Conservation (phyloP, 2,888 invertebrate species). For the Cotesia congregata region DNA sequence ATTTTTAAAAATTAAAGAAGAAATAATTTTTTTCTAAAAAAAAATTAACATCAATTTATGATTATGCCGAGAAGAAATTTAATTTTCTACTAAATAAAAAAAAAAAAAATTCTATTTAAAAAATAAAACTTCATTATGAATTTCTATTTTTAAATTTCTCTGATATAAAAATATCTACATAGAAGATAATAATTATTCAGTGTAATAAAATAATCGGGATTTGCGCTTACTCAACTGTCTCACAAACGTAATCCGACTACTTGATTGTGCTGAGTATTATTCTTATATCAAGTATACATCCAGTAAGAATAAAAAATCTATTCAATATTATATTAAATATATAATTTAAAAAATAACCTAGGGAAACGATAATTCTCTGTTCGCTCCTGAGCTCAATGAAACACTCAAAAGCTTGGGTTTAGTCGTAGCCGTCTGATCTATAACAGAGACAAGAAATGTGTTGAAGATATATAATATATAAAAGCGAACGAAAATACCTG, state of each 20-base stretch:
- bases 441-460: conserved; percentile 9
- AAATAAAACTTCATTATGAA: background rate
- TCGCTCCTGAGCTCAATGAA: background rate
- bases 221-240: background rate
- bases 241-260: conserved; percentile 26
- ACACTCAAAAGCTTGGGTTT: background rate
- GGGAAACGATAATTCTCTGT: background rate
- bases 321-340: background rate
- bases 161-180: background rate
- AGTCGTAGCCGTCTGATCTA: background rate
- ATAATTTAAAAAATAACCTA: background rate
- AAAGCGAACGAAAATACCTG: conserved; percentile 23
- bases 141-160: background rate
- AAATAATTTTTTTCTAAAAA: no score
- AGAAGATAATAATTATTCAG: background rate
- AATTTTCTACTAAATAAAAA: no score
- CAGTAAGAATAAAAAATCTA: no score
- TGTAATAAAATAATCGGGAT: background rate
- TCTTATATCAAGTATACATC: background rate
- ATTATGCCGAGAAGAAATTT: no score
- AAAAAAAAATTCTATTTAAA: no score
- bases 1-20: no score
- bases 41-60: no score
- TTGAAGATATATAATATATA: conserved; percentile 7
- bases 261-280: conserved; percentile 19